These are phyloP conservation scores for Capitulum mitella DNA, from an alignment of 2,888 invertebrate genomes.

Conservation along the genomic window DNA sequence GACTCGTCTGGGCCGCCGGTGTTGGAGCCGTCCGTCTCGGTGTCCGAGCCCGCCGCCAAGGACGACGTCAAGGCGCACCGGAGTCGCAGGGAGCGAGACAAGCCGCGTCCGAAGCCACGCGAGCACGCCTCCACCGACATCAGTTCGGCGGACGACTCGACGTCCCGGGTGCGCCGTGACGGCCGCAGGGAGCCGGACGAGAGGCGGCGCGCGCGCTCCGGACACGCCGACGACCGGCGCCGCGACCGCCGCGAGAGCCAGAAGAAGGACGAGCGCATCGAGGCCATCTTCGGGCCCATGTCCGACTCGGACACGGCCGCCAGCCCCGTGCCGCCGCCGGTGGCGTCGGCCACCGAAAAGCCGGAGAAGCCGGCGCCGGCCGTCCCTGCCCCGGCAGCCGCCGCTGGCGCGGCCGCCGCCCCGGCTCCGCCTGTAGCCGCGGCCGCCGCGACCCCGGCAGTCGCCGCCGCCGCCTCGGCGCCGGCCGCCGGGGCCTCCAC, in stretches of 20 bases:
- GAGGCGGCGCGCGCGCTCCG: background rate
- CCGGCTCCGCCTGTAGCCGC: background rate
- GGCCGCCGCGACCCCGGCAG: background rate
- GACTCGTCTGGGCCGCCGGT: constrained; percentile 2
- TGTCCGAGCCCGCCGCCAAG: background rate
- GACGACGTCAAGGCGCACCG: background rate
- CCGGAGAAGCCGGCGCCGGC: background rate
- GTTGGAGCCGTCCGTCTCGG: background rate
- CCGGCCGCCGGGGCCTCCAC: background rate
- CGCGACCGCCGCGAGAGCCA: background rate
- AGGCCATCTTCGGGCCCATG: constrained; percentile 77
- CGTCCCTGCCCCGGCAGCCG: background rate
- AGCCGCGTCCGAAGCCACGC: constrained; percentile 14
- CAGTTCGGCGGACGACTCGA: background rate
- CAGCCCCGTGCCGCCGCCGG: background rate
- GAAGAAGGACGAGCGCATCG: constrained; percentile 63
- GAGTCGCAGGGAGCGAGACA: background rate
- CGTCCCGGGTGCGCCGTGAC: background rate
- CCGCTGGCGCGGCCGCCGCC: background rate
- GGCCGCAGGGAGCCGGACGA: background rate
- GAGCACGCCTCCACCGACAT: constrained; percentile 10
- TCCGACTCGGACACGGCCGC: constrained; percentile 51
- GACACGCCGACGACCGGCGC: background rate
- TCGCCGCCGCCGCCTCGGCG: background rate
- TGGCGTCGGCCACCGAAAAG: background rate